Conservation (phyloP, 2,113 vertebrate species). For the Bombycilla garrulus region DNA sequence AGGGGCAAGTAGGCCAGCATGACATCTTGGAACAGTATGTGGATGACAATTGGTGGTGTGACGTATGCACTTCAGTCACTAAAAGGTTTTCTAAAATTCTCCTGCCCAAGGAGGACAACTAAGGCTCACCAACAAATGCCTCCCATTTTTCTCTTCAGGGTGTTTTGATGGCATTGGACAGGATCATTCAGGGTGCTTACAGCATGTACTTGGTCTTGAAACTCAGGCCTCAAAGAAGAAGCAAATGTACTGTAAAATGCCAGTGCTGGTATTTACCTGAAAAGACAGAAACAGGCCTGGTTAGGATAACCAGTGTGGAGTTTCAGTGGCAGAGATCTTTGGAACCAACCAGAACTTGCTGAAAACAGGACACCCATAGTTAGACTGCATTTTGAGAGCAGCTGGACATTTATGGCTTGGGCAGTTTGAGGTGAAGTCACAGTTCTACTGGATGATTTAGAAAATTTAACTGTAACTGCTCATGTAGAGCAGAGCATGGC, state of each 20-base stretch:
- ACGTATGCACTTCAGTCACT: rapidly evolving
- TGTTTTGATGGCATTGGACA: neutral
- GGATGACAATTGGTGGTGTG: neutral
- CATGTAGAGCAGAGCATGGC: neutral
- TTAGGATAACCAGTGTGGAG: neutral
- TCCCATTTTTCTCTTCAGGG: neutral
- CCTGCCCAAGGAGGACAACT: neutral
- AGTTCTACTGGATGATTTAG: neutral
- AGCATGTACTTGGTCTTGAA: neutral
- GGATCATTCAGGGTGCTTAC: neutral
- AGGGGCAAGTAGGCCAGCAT: neutral
- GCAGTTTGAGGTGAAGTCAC: neutral
- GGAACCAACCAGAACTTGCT: neutral
- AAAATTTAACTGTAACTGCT: neutral
- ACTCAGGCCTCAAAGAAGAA: neutral
- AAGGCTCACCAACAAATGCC: neutral
- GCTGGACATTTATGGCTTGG: neutral
- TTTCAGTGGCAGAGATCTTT: neutral
- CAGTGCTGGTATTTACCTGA: neutral
- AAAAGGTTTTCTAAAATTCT: neutral
- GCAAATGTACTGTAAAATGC: neutral
- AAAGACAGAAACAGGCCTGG: neutral
- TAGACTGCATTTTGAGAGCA: neutral
- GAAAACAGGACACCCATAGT: neutral
- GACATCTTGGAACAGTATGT: neutral